These are phyloP conservation scores for Nowickia ferox DNA, from an alignment of 2,888 invertebrate species.

Conservation along the genomic window DNA sequence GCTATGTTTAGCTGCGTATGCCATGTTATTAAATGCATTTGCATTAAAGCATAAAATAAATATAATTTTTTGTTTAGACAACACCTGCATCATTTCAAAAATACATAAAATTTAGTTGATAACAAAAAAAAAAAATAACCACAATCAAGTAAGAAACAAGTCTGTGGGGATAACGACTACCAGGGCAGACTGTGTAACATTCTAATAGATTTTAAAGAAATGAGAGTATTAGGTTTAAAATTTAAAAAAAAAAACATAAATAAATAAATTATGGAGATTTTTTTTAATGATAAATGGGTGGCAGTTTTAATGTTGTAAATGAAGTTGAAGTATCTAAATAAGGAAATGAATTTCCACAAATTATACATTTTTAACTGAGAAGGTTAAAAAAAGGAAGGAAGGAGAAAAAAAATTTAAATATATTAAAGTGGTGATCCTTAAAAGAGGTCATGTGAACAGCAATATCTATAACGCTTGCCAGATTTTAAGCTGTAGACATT, in stretches of 20 bases:
- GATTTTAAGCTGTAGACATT: too few species aligned
- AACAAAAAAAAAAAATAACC: not conserved
- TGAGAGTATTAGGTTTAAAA: constrained; percentile 9
- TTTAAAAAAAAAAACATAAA: not conserved
- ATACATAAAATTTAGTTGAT: constrained; percentile 42
- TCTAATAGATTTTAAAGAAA: not conserved
- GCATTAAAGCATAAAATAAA: constrained; percentile 48
- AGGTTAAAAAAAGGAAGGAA: too few species aligned
- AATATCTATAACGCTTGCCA: too few species aligned
- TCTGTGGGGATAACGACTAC: constrained; percentile 30
- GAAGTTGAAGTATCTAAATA: not conserved
- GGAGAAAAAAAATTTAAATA: too few species aligned
- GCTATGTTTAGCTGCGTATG: not conserved
- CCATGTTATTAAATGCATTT: constrained; percentile 43
- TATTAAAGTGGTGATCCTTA: too few species aligned
- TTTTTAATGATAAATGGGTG: constrained; percentile 34
- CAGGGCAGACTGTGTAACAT: not conserved
- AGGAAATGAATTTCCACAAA: not conserved
- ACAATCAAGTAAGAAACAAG: constrained; percentile 3
- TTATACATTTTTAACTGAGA: not conserved
- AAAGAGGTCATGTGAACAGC: too few species aligned
- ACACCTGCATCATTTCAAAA: constrained; percentile 71
- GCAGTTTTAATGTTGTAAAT: constrained; percentile 20
- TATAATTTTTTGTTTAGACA: constrained; percentile 54
- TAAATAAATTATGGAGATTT: constrained; percentile 4